Base-by-base conservation (phyloP, 2,797 vertebrate species). In the Dicrostonyx torquatus region DNA sequence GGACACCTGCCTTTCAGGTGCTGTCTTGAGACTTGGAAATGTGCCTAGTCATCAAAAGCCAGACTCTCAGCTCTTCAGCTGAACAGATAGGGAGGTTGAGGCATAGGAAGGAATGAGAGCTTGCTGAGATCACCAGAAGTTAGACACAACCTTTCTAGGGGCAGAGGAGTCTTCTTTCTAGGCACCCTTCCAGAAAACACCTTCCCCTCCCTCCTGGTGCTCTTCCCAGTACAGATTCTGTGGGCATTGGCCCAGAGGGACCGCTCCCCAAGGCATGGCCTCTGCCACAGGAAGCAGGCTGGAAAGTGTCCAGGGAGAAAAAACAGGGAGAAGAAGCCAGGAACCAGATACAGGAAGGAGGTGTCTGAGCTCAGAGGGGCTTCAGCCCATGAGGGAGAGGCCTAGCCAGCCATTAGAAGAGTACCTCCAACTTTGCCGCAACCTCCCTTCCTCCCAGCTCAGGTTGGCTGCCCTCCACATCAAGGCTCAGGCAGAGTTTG, bases 301-400 rank as follows among this genome's bases (percentile, higher is more conserved):
- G 43, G 86, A 86, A 94, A 43, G 97, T 96, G 93, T 95, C 93
- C 88, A 93, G 85, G 85, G 94, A 92, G 94, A 96, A 77, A 92
- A 94, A 86, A 89, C 34, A 45, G 53, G 37, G n/a, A 53, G 18
- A 45, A 40, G 37, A 34, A 70, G 83, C 72, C 45, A 40, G 55
- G 92, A 92, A 87, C 34, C 15, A 86, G 77, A 11, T 80, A 83
- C 82, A 48, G 94, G 91, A 88, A 79, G 40, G 86, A 83, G 31
- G 72, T 8, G 55, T 37, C 9, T 75, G 53, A 50, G 53, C 20
- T 6, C 12, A 40, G 5, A 2, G 12, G 22, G 18, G 45, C 26
- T 11, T 87, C n/a, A 72, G 12, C 45, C 83, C 2, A 7, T 60
- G 26, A 91, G 18, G 14, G 13, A 87, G 43, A 29, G 1, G 34